These are phyloP conservation scores for Zosterops hypoxanthus DNA, from an alignment of 2,113 vertebrate species.

Conservation along the genomic window DNA sequence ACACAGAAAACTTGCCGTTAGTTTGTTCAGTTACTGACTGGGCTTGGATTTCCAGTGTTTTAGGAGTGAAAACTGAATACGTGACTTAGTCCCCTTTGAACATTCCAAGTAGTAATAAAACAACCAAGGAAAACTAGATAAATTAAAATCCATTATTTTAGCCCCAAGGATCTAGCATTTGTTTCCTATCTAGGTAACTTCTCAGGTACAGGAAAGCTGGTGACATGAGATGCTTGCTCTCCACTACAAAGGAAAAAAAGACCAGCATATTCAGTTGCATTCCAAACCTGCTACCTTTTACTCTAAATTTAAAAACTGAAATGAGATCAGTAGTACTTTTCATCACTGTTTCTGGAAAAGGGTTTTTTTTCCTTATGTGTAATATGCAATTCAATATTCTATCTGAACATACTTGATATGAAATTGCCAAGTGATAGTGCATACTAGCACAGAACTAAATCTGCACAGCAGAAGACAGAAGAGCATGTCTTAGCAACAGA, in stretches of 20 bases:
- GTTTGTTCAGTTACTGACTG: not conserved
- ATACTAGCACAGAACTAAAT: not conserved
- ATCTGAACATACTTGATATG: not conserved
- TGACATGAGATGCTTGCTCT: not conserved
- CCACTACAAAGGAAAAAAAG: not conserved
- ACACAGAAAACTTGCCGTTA: not conserved
- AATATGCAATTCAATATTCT: not conserved
- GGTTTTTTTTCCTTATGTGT: not conserved
- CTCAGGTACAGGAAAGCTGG: not conserved
- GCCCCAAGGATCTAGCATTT: not conserved
- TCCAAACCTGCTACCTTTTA: not conserved
- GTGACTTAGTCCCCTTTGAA: not conserved
- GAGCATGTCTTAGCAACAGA: not conserved
- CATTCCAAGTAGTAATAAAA: not conserved
- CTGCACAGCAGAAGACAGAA: not conserved
- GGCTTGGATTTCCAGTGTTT: not conserved
- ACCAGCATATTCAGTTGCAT: not conserved
- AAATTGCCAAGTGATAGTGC: not conserved
- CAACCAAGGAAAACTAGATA: not conserved
- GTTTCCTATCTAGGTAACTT: not conserved
- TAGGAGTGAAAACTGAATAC: not conserved
- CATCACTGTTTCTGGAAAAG: not conserved
- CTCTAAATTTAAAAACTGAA: not conserved
- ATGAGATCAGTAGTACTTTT: not conserved
- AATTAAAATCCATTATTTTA: not conserved